Evolutionary conservation across 1,140 invertebrate species (phyloP), one percentile per base, ranked within the genome.

Genomic region (Dendrolimus punctatus): DNA sequence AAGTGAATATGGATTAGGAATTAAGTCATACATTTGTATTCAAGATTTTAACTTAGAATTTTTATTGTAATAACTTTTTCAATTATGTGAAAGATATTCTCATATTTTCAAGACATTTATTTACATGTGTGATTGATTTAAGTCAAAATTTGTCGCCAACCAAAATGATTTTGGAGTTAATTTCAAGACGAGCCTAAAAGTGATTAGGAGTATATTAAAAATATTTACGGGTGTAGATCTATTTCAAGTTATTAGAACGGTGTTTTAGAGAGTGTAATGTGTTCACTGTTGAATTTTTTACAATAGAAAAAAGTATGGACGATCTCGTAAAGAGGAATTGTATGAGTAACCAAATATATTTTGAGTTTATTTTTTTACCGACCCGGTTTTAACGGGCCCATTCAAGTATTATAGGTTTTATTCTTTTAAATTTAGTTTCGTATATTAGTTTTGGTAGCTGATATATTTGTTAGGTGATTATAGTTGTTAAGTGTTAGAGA

Each of bases 221-320:
- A 74, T 75, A 80, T 75, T 71, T 83, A 82, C 82, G 82, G 82
- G 82, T 85, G 68, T 85, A 82, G 74, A 68, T 80, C 66, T 80
- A 76, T 69, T 77, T 75, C 68, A 67, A 67, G 68, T 73, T 76
- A 74, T 66, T 72, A 76, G 69, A 61, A 66, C 62, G 60, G 66
- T 65, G 73, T 72, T 72, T 57, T 67, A 60, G 62, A 67, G 51
- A 52, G 62, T 72, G 64, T 67, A 69, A 80, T 78, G 82, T 83
- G 82, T 83, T 83, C 78, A 83, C 64, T 62, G 70, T 78, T 76
- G 66, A 62, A 69, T 73, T 75, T 73, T 70, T 69, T 59, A 57
- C 50, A 52, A 53, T 57, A 42, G 56, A 62, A 65, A 51, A 48
- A 53, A 64, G 64, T 67, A 64, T 52, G 66, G 59, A 67, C 61